These are phyloP conservation scores for Wiebesia pumilae DNA, from an alignment of 1,140 invertebrate genomes.

Conservation along the genomic window DNA sequence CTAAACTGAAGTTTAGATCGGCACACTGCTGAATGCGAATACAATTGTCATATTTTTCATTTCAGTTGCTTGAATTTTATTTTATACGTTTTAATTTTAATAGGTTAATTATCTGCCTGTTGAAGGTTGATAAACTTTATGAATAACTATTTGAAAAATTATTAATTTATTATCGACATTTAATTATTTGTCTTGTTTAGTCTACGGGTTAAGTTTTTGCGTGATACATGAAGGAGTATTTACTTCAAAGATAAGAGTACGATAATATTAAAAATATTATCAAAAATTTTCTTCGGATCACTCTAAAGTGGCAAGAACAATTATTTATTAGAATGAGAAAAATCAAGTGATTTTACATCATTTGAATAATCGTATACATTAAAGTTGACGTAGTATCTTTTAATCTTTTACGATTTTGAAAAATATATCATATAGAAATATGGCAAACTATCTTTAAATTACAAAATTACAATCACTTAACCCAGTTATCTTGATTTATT, in stretches of 20 bases:
- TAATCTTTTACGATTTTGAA: neutral
- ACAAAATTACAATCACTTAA: neutral
- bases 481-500: neutral
- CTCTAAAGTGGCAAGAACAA: neutral
- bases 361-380: neutral
- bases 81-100: neutral
- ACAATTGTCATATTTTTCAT: neutral
- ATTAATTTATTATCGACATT: neutral
- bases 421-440: neutral
- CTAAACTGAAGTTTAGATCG: too few relatives aligned
- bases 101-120: neutral
- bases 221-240: neutral
- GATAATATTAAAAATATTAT: neutral
- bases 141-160: neutral
- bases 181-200: constrained; percentile 30
- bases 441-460: neutral
- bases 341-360: neutral
- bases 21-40: neutral
- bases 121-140: neutral
- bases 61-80: neutral
- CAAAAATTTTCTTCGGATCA: neutral
- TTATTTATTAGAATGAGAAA: neutral
- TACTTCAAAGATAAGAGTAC: neutral
- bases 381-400: neutral
- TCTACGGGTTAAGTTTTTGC: neutral